Percentiles rank a stretch among this genome's conserved stretches.
Evolutionary conservation across 1,140 invertebrate genomes (phyloP).

Genomic region (Phenacoccus solenopsis): DNA sequence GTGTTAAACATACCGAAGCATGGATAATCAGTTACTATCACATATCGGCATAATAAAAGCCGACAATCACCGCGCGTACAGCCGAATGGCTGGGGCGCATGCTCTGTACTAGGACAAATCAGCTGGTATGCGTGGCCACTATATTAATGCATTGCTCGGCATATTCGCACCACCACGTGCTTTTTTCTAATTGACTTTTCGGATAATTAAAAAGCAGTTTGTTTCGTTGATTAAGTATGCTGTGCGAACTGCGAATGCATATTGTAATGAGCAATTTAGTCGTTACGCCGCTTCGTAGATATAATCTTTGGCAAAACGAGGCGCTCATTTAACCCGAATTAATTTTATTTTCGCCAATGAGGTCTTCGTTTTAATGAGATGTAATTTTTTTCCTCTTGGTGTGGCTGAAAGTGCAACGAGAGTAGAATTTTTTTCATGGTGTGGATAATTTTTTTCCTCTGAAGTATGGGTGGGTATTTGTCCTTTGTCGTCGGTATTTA

Average conservation of each 20-base stretch:
- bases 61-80: constrained; percentile 3
- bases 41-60: constrained; percentile 9
- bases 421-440: too few species aligned
- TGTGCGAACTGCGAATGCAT: not conserved
- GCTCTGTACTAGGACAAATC: not conserved
- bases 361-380: too few species aligned
- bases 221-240: not conserved
- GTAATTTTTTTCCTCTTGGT: too few species aligned
- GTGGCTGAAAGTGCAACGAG: too few species aligned
- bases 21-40: constrained; percentile 16
- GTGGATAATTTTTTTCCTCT: too few species aligned
- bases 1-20: constrained; percentile 5
- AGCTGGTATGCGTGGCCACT: not conserved
- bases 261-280: not conserved
- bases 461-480: too few species aligned
- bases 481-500: too few species aligned
- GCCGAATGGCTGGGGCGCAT: not conserved
- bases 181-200: not conserved
- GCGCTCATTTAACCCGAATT: too few species aligned
- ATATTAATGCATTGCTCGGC: not conserved
- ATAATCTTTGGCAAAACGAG: too few species aligned
- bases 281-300: not conserved
- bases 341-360: not conserved
- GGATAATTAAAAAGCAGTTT: constrained; percentile 2
- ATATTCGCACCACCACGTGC: not conserved